phyloP scores from a whole-genome alignment of 1,140 invertebrate genomes.

The Agrilus planipennis region DNA sequence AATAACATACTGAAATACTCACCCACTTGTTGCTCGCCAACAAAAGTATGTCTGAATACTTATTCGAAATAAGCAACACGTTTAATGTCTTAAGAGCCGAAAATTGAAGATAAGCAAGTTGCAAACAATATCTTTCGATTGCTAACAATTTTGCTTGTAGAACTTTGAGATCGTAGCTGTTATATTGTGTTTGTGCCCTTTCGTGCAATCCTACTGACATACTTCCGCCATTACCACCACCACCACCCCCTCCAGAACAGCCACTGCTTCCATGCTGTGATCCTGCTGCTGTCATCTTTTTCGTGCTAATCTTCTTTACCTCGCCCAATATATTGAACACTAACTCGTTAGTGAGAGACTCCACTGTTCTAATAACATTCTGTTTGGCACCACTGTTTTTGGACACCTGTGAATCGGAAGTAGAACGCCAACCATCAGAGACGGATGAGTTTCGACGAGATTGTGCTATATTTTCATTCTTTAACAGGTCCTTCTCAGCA shows the following conservation, averaged over 20 bases:
- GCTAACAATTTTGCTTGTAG: slow-evolving; percentile 32
- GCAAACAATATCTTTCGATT: slow-evolving; percentile 35
- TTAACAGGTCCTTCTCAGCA: slow-evolving; percentile 24
- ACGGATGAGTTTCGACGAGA: slow-evolving; percentile 12
- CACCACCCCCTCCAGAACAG: slow-evolving; percentile 9
- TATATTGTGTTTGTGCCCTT: not conserved
- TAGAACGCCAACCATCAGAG: slow-evolving; percentile 15
- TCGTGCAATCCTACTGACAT: slow-evolving; percentile 10
- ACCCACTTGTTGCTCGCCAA: too few relatives aligned
- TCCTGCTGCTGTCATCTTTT: slow-evolving; percentile 19
- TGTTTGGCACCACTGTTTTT: slow-evolving; percentile 6
- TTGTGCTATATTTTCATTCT: slow-evolving; percentile 8
- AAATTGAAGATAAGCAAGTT: slow-evolving; percentile 42
- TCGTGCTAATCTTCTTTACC: slow-evolving; percentile 31
- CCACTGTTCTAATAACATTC: slow-evolving; percentile 29
- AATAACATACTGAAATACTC: too few relatives aligned
- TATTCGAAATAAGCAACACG: slow-evolving; percentile 38
- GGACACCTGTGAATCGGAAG: slow-evolving; percentile 26
- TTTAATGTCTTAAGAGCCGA: slow-evolving; percentile 45
- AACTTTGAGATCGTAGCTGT: slow-evolving; percentile 20
- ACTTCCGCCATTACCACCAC: too few relatives aligned
- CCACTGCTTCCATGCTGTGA: slow-evolving; percentile 6
- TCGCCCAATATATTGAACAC: slow-evolving; percentile 41
- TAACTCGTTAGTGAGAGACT: slow-evolving; percentile 40
- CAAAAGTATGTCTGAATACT: slow-evolving; percentile 44